Evolutionary conservation across 2,797 vertebrate species (phyloP).

Genomic region (Leucoraja ocellata): DNA sequence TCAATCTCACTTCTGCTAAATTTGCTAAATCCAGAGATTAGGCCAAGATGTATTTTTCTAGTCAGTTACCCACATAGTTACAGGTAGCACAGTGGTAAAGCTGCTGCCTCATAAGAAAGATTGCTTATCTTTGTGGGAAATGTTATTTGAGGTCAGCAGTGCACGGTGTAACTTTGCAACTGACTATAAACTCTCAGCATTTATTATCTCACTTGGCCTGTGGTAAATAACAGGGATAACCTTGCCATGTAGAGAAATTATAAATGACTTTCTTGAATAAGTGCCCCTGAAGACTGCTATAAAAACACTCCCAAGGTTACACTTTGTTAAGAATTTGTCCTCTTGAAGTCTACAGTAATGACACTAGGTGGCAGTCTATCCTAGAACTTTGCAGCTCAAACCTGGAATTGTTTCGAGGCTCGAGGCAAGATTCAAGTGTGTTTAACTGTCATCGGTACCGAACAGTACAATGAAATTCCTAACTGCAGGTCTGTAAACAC

Average conservation of each 20-base stretch:
- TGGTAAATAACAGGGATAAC: neutral
- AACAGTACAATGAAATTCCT: too few species aligned
- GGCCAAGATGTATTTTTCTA: too few species aligned
- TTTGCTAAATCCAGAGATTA: neutral
- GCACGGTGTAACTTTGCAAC: too few species aligned
- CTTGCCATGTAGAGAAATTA: neutral
- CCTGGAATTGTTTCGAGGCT: too few species aligned
- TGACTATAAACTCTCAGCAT: neutral
- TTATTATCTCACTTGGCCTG: neutral
- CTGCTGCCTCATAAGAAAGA: too few species aligned
- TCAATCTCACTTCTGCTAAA: neutral
- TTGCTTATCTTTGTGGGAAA: too few species aligned
- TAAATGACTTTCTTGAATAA: neutral
- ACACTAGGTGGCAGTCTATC: conserved; percentile 3
- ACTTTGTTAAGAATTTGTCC: neutral
- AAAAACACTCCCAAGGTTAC: neutral
- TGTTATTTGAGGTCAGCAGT: too few species aligned
- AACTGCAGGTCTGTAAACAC: too few species aligned
- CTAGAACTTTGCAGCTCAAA: neutral
- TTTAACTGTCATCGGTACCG: too few species aligned
- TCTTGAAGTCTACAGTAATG: neutral
- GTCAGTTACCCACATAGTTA: neutral
- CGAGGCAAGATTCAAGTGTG: too few species aligned
- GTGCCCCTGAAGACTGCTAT: neutral
- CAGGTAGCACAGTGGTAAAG: neutral